Conservation (phyloP, 2,113 vertebrate genomes). For the Ceyx cyanopectus region DNA sequence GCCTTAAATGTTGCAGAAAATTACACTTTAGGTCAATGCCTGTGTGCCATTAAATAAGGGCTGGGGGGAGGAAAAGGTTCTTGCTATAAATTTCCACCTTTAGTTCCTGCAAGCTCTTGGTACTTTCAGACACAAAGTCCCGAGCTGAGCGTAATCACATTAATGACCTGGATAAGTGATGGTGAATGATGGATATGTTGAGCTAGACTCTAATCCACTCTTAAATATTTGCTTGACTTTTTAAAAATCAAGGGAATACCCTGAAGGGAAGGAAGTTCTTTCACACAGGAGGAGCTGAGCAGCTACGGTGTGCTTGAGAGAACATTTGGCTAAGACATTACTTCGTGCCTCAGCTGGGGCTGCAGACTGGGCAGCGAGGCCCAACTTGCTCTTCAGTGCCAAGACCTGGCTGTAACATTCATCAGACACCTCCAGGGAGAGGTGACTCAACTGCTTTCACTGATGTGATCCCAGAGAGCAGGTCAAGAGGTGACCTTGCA, state of each 20-base stretch:
- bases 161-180: constrained; percentile 70
- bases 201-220: constrained; percentile 63
- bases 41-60: constrained; percentile 57
- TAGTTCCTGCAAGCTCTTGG: constrained; percentile 30
- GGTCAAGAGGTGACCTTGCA: neutral
- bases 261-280: constrained; percentile 60
- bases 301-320: neutral
- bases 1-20: constrained; percentile 77
- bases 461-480: neutral
- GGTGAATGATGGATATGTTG: constrained; percentile 67
- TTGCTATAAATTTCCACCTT: constrained; percentile 63
- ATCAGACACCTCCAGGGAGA: constrained; percentile 26
- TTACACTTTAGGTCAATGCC: constrained; percentile 74
- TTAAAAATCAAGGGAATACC: constrained; percentile 65
- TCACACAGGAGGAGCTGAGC: constrained; percentile 36
- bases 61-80: neutral
- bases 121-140: constrained; percentile 28
- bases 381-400: neutral
- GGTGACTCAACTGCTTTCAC: constrained; percentile 8
- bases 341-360: neutral
- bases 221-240: constrained; percentile 70
- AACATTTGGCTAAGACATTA: constrained; percentile 66
- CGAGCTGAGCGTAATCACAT: constrained; percentile 35
- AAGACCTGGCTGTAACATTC: constrained; percentile 18
- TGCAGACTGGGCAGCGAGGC: neutral